Conservation (phyloP, 30 jellyfish, hydroid and myxozoan genomes). For the Hydra vulgaris region DNA sequence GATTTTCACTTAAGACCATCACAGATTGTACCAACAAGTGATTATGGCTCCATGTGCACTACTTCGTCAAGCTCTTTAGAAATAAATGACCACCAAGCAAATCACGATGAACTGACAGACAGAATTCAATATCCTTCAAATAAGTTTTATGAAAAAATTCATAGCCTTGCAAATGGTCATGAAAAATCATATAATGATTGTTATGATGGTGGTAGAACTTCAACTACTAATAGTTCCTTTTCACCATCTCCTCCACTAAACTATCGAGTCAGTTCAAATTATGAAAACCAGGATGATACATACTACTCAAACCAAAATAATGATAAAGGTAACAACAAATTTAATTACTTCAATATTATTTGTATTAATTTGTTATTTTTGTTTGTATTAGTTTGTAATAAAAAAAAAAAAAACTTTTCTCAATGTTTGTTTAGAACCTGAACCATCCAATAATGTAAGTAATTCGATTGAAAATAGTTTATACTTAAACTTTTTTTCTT, state of each 20-base stretch:
- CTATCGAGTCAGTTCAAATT: not conserved
- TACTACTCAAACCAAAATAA: not conserved
- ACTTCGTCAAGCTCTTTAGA: not conserved
- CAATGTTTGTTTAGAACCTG: no score
- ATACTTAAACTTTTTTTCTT: no score
- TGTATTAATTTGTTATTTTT: not conserved
- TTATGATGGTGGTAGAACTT: not conserved
- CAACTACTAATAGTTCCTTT: not conserved
- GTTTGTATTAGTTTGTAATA: no score
- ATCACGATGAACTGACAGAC: not conserved
- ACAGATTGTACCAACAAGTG: not conserved
- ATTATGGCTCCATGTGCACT: not conserved
- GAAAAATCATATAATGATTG: not conserved
- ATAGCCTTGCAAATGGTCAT: not conserved
- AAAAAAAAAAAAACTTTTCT: no score
- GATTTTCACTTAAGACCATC: not conserved
- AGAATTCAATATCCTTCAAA: not conserved
- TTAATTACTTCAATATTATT: no score
- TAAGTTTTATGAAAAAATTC: not conserved
- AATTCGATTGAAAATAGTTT: not conserved
- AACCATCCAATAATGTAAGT: not conserved
- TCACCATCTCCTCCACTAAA: not conserved
- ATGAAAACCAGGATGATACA: not conserved
- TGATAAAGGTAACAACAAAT: not conserved
- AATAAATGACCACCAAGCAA: not conserved